phyloP scores from a whole-genome alignment of 2,113 vertebrate species.

The Sinosuthora webbiana region DNA sequence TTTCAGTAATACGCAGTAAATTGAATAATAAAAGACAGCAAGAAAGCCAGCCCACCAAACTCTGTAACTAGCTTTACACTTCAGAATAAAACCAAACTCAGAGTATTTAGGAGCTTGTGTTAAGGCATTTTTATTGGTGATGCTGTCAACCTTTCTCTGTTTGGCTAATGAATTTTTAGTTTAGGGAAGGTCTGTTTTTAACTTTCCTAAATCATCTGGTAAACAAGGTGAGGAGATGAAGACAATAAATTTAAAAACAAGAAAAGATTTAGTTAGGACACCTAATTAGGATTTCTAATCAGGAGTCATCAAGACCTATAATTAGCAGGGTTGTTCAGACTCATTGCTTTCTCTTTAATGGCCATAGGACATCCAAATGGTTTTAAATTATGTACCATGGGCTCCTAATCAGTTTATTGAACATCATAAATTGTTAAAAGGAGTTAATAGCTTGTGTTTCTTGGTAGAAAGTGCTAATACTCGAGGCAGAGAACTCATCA shows the following conservation, averaged over 20 bases:
- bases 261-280: constrained; percentile 79
- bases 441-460: constrained; percentile 73
- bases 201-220: constrained; percentile 21
- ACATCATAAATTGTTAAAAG: constrained; percentile 89
- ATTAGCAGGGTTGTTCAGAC: constrained; percentile 80
- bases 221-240: constrained; percentile 48
- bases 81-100: background rate
- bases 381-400: constrained; percentile 76
- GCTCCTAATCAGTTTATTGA: constrained; percentile 80
- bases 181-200: constrained; percentile 13
- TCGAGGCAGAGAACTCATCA: constrained; percentile 71
- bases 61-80: background rate
- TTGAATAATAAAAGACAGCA: background rate
- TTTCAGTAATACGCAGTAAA: background rate
- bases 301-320: constrained; percentile 87
- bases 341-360: constrained; percentile 78
- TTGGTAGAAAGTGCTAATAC: constrained; percentile 70
- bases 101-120: background rate
- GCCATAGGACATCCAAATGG: constrained; percentile 73
- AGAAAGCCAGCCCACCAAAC: background rate
- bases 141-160: background rate
- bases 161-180: background rate
- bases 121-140: background rate
- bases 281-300: constrained; percentile 90
- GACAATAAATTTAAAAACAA: constrained; percentile 61